phyloP scores from a whole-genome alignment of 2,797 vertebrate species.

The Chaunax sp. region DNA sequence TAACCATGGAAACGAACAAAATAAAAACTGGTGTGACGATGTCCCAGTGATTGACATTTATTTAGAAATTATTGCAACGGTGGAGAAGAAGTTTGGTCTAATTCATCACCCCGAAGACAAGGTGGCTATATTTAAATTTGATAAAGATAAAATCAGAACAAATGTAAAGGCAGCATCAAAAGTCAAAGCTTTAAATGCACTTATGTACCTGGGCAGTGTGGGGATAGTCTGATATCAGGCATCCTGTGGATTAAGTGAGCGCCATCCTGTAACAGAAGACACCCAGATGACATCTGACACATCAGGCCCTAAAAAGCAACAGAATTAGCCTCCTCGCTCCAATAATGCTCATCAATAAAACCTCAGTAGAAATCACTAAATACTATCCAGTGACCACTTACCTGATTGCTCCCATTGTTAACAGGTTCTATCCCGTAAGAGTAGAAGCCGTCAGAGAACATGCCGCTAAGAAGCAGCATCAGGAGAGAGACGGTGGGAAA shows the following conservation, averaged over 20 bases:
- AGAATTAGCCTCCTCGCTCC: no score
- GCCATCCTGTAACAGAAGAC: slow-evolving; percentile 57
- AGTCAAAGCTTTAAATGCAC: slow-evolving; percentile 3
- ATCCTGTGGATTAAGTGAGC: slow-evolving; percentile 77
- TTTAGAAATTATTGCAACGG: no score
- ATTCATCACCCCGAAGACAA: no score
- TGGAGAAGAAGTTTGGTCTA: no score
- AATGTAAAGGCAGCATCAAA: no score
- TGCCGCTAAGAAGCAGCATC: slow-evolving; percentile 59
- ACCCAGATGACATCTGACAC: slow-evolving; percentile 16
- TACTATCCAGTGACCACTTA: slow-evolving; percentile 39
- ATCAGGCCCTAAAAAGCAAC: not conserved
- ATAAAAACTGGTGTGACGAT: no score
- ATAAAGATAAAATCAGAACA: no score
- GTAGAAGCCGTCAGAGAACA: slow-evolving; percentile 80
- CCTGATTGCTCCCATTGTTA: slow-evolving; percentile 74
- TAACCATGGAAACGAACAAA: no score
- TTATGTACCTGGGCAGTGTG: slow-evolving; percentile 66
- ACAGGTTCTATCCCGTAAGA: slow-evolving; percentile 77
- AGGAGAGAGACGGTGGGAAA: slow-evolving; percentile 5
- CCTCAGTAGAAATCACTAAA: no score
- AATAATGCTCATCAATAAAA: no score
- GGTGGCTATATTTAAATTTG: no score
- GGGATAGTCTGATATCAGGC: slow-evolving; percentile 75
- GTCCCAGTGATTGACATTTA: no score